These are phyloP conservation scores for Dasyornis broadbenti DNA, from an alignment of 2,113 vertebrate genomes.

Conservation along the genomic window DNA sequence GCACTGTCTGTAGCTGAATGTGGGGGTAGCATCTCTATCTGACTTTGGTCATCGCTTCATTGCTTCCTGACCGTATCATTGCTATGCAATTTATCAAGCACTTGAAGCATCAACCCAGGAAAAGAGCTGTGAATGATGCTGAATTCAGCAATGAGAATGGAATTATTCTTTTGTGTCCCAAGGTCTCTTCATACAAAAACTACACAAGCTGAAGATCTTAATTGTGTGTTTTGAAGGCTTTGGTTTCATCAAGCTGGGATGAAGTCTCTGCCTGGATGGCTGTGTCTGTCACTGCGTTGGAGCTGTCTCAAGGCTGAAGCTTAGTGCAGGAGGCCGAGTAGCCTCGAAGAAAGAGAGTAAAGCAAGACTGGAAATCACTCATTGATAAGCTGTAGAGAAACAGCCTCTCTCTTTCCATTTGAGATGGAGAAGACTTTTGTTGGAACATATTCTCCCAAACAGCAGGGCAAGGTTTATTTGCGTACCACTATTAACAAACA, in stretches of 20 bases:
- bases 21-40: not conserved
- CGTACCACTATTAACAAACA: not conserved
- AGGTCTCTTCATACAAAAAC: not conserved
- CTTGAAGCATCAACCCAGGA: not conserved
- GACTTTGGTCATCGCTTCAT: not conserved
- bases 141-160: not conserved
- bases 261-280: not conserved
- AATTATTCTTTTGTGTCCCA: not conserved
- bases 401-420: not conserved
- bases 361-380: not conserved
- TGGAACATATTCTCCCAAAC: not conserved
- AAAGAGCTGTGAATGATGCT: not conserved
- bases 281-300: not conserved
- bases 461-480: not conserved
- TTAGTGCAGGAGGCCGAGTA: not conserved
- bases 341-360: not conserved
- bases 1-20: not conserved
- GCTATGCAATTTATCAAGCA: not conserved
- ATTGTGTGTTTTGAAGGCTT: not conserved
- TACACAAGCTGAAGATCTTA: not conserved
- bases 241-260: not conserved
- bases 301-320: not conserved
- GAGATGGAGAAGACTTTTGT: not conserved
- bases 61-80: not conserved
- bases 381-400: not conserved